Percentiles rank a stretch among this genome's conserved stretches.
Evolutionary conservation across 2,797 vertebrate genomes (phyloP).

Genomic region (Myotis vivesi): DNA sequence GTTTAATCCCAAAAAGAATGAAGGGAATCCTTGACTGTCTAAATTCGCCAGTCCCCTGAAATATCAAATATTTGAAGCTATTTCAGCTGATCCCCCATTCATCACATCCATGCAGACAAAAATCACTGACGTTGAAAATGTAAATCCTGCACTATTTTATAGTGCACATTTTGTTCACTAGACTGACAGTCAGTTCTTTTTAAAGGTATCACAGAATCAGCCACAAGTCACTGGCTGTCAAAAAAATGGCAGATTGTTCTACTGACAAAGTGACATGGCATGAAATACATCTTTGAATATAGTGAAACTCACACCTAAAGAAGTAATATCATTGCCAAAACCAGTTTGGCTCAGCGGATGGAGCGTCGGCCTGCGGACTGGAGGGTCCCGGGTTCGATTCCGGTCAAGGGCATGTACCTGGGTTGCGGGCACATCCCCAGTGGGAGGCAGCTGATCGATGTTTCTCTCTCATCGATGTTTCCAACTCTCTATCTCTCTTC

Average conservation of each 20-base stretch:
- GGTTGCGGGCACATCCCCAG: too few relatives aligned
- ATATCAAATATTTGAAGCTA: constrained; percentile 23
- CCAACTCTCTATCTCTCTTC: too few relatives aligned
- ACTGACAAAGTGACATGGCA: constrained; percentile 32
- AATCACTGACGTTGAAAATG: constrained; percentile 6
- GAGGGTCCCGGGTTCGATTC: too few relatives aligned
- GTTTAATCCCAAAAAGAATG: not conserved
- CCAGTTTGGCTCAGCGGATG: too few relatives aligned
- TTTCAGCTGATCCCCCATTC: constrained; percentile 9
- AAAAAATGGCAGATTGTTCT: constrained; percentile 41
- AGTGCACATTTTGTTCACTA: constrained; percentile 35
- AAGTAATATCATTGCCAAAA: constrained; percentile 44
- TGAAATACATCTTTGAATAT: not conserved
- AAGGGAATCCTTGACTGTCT: not conserved
- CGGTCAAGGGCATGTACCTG: too few relatives aligned
- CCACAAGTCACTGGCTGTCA: constrained; percentile 47
- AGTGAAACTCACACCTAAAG: constrained; percentile 31
- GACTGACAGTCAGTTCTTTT: constrained; percentile 55
- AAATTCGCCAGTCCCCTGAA: constrained; percentile 21
- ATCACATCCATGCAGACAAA: not conserved
- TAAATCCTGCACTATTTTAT: not conserved
- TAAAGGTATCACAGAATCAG: constrained; percentile 47
- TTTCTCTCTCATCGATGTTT: too few relatives aligned
- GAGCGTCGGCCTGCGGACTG: too few relatives aligned
- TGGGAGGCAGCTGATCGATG: too few relatives aligned